Percentiles rank a stretch among this genome's conserved stretches.
Evolutionary conservation across 1,140 invertebrate genomes (phyloP).

Genomic region (Cherax quadricarinatus): DNA sequence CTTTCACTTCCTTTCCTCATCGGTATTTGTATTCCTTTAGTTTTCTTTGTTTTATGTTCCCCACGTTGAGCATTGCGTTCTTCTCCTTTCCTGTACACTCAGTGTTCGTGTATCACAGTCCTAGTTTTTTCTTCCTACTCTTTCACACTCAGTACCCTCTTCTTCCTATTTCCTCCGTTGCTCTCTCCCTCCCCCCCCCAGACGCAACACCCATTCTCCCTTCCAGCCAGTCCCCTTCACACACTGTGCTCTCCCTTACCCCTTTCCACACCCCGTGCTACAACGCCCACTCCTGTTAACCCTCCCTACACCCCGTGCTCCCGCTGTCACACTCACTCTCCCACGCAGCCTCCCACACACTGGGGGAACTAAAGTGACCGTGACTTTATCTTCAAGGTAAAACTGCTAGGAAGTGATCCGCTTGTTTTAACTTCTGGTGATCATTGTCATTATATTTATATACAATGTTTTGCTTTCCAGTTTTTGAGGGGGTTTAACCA

Average conservation of each 20-base stretch:
- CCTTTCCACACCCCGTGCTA: not conserved
- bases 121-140: too few species aligned
- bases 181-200: not conserved
- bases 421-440: not conserved
- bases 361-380: not conserved
- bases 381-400: slow-evolving; percentile 8
- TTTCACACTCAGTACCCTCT: too few species aligned
- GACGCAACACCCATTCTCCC: not conserved
- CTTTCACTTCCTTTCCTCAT: not conserved
- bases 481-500: too few species aligned
- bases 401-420: not conserved
- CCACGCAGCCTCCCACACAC: not conserved
- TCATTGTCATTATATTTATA: too few species aligned
- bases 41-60: too few species aligned
- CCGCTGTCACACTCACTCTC: not conserved
- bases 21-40: too few species aligned
- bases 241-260: not conserved
- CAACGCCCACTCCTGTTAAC: not conserved
- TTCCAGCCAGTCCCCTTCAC: not conserved
- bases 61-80: too few species aligned
- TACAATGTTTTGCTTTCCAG: too few species aligned
- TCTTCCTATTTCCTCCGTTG: not conserved
- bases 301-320: not conserved
- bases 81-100: too few species aligned
- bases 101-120: too few species aligned